These are phyloP conservation scores for Ciona savignyi DNA, from an alignment of 23 tunicate genomes.

Conservation along the genomic window DNA sequence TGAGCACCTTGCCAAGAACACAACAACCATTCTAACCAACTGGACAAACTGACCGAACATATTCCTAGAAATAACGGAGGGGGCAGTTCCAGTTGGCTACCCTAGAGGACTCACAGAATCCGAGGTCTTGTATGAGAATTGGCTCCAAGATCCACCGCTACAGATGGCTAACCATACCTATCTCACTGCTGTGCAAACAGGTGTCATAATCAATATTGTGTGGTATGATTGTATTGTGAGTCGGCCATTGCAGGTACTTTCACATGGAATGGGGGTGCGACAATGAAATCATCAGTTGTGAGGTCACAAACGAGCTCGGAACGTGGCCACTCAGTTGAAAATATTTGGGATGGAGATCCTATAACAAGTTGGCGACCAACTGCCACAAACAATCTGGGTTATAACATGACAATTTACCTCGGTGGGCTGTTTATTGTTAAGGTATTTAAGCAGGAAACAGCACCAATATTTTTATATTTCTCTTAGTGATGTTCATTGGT, in stretches of 20 bases:
- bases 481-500: no score
- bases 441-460: no score
- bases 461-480: no score
- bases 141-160: conserved; percentile 34
- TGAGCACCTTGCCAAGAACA: no score
- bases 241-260: background rate
- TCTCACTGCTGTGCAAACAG: no score
- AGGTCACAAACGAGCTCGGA: background rate
- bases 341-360: conserved; percentile 55
- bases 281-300: background rate
- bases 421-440: conserved; percentile 30
- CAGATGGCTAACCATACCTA: no score
- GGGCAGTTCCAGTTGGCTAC: conserved; percentile 54
- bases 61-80: conserved; percentile 35
- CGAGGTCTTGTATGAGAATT: conserved; percentile 12
- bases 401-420: conserved; percentile 23
- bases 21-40: no score
- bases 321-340: background rate
- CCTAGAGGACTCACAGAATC: conserved; percentile 17
- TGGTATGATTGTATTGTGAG: no score
- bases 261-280: conserved; percentile 5
- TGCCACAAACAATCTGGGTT: conserved; percentile 6
- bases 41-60: no score
- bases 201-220: no score
- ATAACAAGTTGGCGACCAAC: conserved; percentile 34